Evolutionary conservation across 2,113 vertebrate species (phyloP), one percentile per base, ranked within the genome.

Genomic region (Candoia aspera): DNA sequence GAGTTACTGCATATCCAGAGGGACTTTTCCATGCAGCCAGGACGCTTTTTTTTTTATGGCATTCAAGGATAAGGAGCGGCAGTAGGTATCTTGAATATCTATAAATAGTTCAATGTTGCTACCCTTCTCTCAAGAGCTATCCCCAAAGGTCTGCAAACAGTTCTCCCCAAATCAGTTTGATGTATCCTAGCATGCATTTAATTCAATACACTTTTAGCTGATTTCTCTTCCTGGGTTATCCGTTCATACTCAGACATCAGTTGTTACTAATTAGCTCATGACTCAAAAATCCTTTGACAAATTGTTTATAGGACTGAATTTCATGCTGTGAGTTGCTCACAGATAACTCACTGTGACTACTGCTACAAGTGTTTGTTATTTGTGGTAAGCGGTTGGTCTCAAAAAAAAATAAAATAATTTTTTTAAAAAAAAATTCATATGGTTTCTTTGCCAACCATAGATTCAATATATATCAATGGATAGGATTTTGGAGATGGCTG

Each of bases 261-360:
- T 92, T 90, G 91, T 95, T 90, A 59, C 59, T 88, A 0, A 91
- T 91, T 91, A 94, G 95, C 86, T 90, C 68, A 86, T 94, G 90
- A 86, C 53, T 95, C 90, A 83, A 91, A 91, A 91, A 37, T 83
- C 93, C 83, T 87, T 13, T 91, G 57, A 59, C 12, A 59, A 29
- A 9, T 42, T 58, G 84, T 89, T 93, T 93, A 88, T 58, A 57
- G 49, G 1, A 0, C 1, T 84, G 0, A 87, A 93, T 92, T 96
- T 95, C 60, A 89, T 49, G 64, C 57, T 90, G 2, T 89, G 64
- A 92, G 79, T 96, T 2, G 53, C 59, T 94, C 90, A 26, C 88
- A 84, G 94, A 57, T 94, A 91, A 92, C 90, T 93, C 90, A 26
- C 88, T 15, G 84, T 86, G 86, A 83, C 29, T 90, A 1, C 62